Evolutionary conservation across 2,797 vertebrate genomes (phyloP).

Genomic region (Todus mexicanus): DNA sequence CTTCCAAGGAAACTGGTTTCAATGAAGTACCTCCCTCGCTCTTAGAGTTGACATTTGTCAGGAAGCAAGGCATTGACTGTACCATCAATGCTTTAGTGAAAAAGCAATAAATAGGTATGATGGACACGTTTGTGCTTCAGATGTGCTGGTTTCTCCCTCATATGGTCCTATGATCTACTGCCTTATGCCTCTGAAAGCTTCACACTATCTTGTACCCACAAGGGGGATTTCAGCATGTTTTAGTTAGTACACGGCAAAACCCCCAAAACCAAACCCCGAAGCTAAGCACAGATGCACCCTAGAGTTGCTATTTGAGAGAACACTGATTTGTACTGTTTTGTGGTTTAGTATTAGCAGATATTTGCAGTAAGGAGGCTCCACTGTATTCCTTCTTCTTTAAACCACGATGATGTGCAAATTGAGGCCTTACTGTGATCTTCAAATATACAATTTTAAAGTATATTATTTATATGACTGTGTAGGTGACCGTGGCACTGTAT

Average conservation of each 20-base stretch:
- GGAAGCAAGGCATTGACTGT: neutral
- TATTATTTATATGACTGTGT: neutral
- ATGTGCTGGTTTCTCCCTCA: neutral
- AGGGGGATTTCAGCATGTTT: neutral
- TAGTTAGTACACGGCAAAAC: neutral
- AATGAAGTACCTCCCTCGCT: neutral
- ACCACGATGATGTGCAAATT: neutral
- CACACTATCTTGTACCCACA: neutral
- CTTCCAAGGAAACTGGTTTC: neutral
- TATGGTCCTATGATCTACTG: accelerated
- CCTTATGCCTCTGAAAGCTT: neutral
- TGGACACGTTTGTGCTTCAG: neutral
- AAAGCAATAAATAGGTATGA: neutral
- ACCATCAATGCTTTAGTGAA: neutral
- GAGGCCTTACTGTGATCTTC: neutral
- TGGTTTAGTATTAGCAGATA: neutral
- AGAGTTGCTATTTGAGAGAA: neutral
- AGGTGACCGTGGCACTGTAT: neutral
- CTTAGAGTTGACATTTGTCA: neutral
- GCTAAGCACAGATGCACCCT: neutral
- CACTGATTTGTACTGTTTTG: neutral
- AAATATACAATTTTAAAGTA: neutral
- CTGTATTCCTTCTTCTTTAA: neutral
- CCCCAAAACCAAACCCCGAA: neutral
- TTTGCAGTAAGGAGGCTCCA: neutral